Percentiles rank a stretch among this genome's conserved stretches.
phyloP scores from a whole-genome alignment of 1,140 invertebrate genomes.

The Drosophila pseudoananassae region DNA sequence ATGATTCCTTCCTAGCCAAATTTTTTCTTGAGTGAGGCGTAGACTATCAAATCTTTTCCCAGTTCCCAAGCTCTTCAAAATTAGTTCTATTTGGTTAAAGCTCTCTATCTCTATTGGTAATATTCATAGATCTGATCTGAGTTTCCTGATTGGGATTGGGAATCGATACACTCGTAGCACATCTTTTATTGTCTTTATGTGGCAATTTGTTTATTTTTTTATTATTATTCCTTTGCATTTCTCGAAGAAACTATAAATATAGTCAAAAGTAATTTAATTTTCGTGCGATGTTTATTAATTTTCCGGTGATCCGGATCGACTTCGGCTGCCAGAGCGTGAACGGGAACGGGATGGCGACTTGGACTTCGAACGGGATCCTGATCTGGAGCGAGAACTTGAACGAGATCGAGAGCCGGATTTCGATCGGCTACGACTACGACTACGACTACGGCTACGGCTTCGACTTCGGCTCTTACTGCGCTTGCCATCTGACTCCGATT shows the following conservation, averaged over 20 bases:
- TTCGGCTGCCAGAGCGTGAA: slow-evolving; percentile 52
- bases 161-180: slow-evolving; percentile 1
- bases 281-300: slow-evolving; percentile 8
- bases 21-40: neutral
- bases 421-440: slow-evolving; percentile 29
- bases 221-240: slow-evolving; percentile 31
- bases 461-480: neutral
- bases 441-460: neutral
- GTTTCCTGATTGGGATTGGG: neutral
- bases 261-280: slow-evolving; percentile 32
- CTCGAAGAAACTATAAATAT: slow-evolving; percentile 45
- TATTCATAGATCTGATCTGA: neutral
- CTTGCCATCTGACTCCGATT: slow-evolving; percentile 56
- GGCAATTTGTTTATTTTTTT: slow-evolving; percentile 25
- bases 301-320: slow-evolving; percentile 31
- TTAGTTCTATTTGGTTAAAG: neutral
- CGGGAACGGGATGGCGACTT: slow-evolving; percentile 69
- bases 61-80: neutral
- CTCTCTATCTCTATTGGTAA: neutral
- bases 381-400: slow-evolving; percentile 61
- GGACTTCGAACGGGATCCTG: slow-evolving; percentile 65
- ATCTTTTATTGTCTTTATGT: slow-evolving; percentile 12
- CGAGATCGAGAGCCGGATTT: slow-evolving; percentile 83
- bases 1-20: neutral
- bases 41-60: slow-evolving; percentile 3